Base-by-base conservation (phyloP, 2,888 invertebrate genomes). In the Hydriomena furcata region DNA sequence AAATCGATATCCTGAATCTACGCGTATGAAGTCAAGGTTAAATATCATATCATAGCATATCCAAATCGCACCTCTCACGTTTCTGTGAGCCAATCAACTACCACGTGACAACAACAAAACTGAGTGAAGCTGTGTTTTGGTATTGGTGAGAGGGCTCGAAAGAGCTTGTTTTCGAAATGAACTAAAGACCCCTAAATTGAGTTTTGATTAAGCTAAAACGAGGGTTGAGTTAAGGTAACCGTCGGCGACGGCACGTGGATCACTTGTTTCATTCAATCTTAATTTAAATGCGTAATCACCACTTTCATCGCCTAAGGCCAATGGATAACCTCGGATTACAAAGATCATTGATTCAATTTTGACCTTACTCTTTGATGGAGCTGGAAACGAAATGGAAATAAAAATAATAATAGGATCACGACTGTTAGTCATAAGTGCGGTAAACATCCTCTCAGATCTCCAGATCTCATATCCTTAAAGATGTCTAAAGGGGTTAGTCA, bases 161-260 rank as follows among this genome's bases (percentile, higher is more conserved):
- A 68, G 73, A 71, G 66, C 66, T 72, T 71, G 70, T 75, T 76
- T 72, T 67, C 60, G 57, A 69, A 68, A 68, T 63, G 55, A 68
- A 71, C 72, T 72, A 75, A 77, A 76, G 71, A 71, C 67, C 66
- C 60, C 65, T 63, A 71, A 80, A 81, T 79, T 71, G 74, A 71
- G 76, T 77, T 81, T 75, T 79, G 76, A 78, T 79, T 72, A 72
- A 72, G 73, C 68, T 62, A 54, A 65, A 66, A 55, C 50, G 58
- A 61, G 57, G 62, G 51, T 53, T 13, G 41, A 41, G 41, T 50
- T 53, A 56, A 62, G 56, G 67, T 69, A 72, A 71, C 68, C 42
- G 62, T 57, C 66, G 71, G 60, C 51, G 68, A 63, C 66, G 68
- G 66, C 72, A 73, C 68, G 67, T 68, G 56, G 46, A 52, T 53